These are phyloP conservation scores for Lampris megalopsis DNA, from an alignment of 2,113 vertebrate species.

Conservation along the genomic window DNA sequence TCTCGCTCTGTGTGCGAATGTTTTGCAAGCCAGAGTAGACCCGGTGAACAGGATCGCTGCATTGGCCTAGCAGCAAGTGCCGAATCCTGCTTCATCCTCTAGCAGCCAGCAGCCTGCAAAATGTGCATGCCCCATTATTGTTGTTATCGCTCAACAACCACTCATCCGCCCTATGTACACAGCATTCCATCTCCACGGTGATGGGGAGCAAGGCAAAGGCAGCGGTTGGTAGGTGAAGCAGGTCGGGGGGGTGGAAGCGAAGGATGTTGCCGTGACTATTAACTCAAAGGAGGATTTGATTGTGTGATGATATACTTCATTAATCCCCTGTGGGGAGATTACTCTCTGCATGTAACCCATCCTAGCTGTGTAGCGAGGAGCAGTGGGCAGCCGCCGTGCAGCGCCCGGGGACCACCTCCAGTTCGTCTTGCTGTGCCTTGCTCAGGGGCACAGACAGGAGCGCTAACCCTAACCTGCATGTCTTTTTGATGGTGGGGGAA, in stretches of 20 bases:
- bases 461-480: no score
- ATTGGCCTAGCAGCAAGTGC: conserved; percentile 4
- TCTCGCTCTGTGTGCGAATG: conserved; percentile 12
- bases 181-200: conserved; percentile 71
- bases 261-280: conserved; percentile 7
- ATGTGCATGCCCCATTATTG: not conserved
- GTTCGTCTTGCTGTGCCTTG: no score
- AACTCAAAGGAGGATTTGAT: not conserved
- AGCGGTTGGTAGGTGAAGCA: conserved; percentile 18
- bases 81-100: conserved; percentile 16
- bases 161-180: conserved; percentile 42
- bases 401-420: no score
- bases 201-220: conserved; percentile 31
- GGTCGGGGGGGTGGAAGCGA: conserved; percentile 8
- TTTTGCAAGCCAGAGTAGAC: conserved; percentile 29
- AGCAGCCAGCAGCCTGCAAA: conserved; percentile 25
- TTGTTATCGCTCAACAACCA: conserved; percentile 43
- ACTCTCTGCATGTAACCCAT: no score
- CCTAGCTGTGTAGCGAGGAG: no score
- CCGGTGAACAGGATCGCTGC: not conserved
- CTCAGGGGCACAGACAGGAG: no score
- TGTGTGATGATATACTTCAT: not conserved
- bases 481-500: no score
- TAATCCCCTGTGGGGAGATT: not conserved
- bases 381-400: no score